These are phyloP conservation scores for Tichodroma muraria DNA, from an alignment of 2,113 vertebrate species.

Conservation along the genomic window DNA sequence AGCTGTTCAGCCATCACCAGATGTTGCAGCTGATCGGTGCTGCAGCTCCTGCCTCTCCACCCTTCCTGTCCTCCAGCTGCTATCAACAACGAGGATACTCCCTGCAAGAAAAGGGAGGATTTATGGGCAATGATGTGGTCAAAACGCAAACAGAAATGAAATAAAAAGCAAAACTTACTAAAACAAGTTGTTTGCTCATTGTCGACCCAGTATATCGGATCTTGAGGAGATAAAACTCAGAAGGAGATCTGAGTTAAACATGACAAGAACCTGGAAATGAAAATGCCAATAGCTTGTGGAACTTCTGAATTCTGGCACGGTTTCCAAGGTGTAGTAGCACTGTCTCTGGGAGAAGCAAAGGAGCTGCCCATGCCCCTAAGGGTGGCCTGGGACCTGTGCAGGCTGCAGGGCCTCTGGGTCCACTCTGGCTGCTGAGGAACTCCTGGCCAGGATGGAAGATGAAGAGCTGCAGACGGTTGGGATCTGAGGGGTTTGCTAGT, in stretches of 20 bases:
- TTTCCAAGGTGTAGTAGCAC: fast-evolving
- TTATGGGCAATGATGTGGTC: neutral
- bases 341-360: neutral
- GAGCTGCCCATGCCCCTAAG: neutral
- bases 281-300: neutral
- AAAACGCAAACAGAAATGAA: neutral
- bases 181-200: neutral
- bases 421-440: fast-evolving
- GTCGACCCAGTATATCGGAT: neutral
- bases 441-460: fast-evolving
- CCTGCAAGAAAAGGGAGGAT: neutral
- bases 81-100: neutral
- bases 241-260: neutral
- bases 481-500: neutral
- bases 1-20: neutral
- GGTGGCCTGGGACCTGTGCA: neutral
- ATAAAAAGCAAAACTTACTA: neutral
- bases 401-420: neutral
- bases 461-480: neutral
- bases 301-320: neutral
- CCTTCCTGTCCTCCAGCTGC: neutral
- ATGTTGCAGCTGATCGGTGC: neutral
- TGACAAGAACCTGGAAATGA: neutral
- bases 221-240: neutral
- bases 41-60: neutral